Evolutionary conservation across 2,797 vertebrate genomes (phyloP), one percentile per base, ranked within the genome.

Genomic region (Rhabdomys pumilio): DNA sequence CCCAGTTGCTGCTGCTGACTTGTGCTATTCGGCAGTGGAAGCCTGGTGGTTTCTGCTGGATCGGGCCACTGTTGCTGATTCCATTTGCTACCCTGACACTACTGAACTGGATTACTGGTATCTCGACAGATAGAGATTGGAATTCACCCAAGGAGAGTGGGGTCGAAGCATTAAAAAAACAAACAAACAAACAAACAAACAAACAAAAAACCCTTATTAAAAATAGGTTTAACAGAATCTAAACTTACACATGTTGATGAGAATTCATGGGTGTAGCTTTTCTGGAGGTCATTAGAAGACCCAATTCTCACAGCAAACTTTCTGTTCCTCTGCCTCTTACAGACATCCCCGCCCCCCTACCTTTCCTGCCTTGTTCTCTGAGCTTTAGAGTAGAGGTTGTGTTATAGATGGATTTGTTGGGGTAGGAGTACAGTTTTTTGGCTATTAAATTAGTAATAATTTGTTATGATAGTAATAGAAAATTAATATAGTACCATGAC

Each of bases 331-430:
- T 34, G 82, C 26, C 59, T 84, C 82, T 83, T 19, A 44, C 82
- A 63, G 41, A 0, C 41, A 3, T 8, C 3, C 29, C 1, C 3
- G 6, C 44, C 2, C 29, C 41, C 38, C 29, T 17, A 15, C 47
- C 41, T 47, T 34, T 34, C 15, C 82, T 31, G 47, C 17, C 5
- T 1, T 14, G 17, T 34, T 65, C 61, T 59, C 44, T 31, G 14
- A 29, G 14, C 10, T 84, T 65, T 34, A 31, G 41, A 3, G 41
- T 22, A 47, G 8, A 47, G 41, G 59, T 65, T 20, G 26, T 65
- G 17, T 15, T 59, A 26, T 8, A 65, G 61, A 34, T 50, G 41
- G 29, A 65, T 84, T 50, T 47, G 41, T 22, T 65, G 61, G 15
- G 63, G 15, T 57, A 55, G 38, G 65, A 38, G 13, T 63, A 61